Base-by-base conservation (phyloP, 2,797 vertebrate species). In the Chelon auratus region DNA sequence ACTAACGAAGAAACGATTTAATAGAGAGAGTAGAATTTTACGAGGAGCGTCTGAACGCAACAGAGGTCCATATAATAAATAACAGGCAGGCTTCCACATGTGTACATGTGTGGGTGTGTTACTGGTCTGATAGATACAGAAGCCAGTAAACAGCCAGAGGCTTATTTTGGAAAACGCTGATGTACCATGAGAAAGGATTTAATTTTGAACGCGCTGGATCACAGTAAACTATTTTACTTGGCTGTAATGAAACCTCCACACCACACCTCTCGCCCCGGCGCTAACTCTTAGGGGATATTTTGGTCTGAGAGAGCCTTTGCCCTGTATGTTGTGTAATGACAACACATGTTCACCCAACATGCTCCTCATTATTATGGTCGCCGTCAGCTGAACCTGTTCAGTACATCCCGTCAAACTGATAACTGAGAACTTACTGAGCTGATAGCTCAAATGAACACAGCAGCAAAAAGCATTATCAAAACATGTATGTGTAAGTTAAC, bases 21-120 rank as follows among this genome's bases (percentile, higher is more conserved):
- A 33, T 20, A 18, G 1, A 4, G 0, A n/a, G 33, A 12, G 5
- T 1, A 1, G 8, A 75, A 12, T 48, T 59, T 75, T 72, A 45
- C 67, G 24, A 57, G 51, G 39, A 11, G 18, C 3, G 42, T 36
- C 14, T 84, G 78, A 84, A 86, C 18, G 78, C 73, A 67, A 11
- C 83, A 77, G 4, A 17, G 15, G 12, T 37, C 26, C 18, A 3
- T 9, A 0, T 5, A 18, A 33, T 70, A 42, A 26, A 9, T 47
- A 7, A 50, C 53, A 51, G 43, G 7, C 66, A 10, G 36, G 5
- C 9, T 15, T 9, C 39, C 22, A 58, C 33, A 2, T 50, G 51
- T 33, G 18, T 3, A 58, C 33, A 2, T 50, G 51, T 33, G 18
- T 3, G 9, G 22, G 9, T 6, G 22, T 57, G 48, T 47, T 30